Conservation (phyloP, 35 echinoderm and acorn worm species). For the Acanthaster planci region DNA sequence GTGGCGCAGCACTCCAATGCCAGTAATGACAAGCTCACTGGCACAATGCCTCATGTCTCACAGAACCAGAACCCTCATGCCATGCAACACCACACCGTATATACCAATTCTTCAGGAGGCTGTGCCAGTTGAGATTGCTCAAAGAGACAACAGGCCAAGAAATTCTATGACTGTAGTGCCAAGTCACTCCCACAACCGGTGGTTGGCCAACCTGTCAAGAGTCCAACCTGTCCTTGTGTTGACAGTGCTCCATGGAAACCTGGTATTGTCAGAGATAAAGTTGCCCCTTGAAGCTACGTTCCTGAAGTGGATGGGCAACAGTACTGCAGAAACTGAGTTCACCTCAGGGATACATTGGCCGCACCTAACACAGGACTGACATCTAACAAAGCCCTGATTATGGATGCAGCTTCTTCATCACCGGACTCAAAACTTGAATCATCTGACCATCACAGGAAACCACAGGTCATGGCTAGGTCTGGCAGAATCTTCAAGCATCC, state of each 20-base stretch:
- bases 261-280: conserved; percentile 25
- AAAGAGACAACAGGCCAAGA: not conserved
- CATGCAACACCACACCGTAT: not conserved
- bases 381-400: no score
- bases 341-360: not conserved
- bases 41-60: conserved; percentile 39
- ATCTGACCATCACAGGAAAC: no score
- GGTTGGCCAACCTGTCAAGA: not conserved
- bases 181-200: not conserved
- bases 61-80: conserved; percentile 38
- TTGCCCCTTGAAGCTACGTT: conserved; percentile 26
- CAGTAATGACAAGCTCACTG: conserved; percentile 41
- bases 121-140: not conserved
- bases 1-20: conserved; percentile 65
- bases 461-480: no score
- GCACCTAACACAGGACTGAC: no score
- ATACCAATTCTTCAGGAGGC: not conserved
- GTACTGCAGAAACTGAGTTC: not conserved
- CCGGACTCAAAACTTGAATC: no score
- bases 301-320: not conserved
- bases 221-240: not conserved
- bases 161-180: conserved; percentile 6
- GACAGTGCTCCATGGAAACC: not conserved
- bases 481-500: no score
- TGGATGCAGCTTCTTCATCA: no score